These are phyloP conservation scores for Listronotus bonariensis DNA, from an alignment of 1,140 invertebrate species.

Conservation along the genomic window DNA sequence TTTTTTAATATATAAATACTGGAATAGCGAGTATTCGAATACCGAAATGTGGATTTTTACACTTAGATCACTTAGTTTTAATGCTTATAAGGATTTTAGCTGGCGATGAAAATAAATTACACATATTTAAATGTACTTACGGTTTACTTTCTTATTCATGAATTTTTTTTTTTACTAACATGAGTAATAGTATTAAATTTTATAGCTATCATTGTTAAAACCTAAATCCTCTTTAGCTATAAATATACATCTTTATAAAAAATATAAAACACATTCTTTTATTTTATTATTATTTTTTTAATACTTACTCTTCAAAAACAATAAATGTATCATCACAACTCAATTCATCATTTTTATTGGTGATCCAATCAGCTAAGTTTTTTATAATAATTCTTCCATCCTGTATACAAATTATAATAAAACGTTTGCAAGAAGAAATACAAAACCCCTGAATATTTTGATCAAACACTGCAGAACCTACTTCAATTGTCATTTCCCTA, in stretches of 20 bases:
- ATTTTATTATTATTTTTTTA: neutral
- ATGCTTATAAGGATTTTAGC: too few relatives aligned
- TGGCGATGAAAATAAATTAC: too few relatives aligned
- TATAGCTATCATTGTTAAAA: neutral
- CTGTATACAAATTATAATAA: slow-evolving; percentile 10
- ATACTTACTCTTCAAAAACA: slow-evolving; percentile 3
- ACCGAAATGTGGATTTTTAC: too few relatives aligned
- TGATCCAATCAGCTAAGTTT: slow-evolving; percentile 9
- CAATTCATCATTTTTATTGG: neutral
- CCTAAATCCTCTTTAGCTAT: too few relatives aligned
- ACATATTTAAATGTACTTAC: too few relatives aligned
- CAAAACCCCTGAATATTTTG: slow-evolving; percentile 9
- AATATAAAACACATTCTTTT: neutral
- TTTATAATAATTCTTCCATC: slow-evolving; percentile 11
- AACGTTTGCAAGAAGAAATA: slow-evolving; percentile 12
- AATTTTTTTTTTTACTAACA: too few relatives aligned
- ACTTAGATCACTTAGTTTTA: too few relatives aligned
- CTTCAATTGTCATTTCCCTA: slow-evolving; percentile 11
- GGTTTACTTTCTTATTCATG: too few relatives aligned
- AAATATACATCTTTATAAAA: slow-evolving; percentile 7
- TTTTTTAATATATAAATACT: too few relatives aligned
- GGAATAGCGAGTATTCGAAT: too few relatives aligned
- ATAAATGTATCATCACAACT: neutral
- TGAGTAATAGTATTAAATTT: too few relatives aligned
- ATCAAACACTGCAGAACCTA: slow-evolving; percentile 11